Evolutionary conservation across 2,797 vertebrate genomes (phyloP).

Genomic region (Tokudaia muenninki): DNA sequence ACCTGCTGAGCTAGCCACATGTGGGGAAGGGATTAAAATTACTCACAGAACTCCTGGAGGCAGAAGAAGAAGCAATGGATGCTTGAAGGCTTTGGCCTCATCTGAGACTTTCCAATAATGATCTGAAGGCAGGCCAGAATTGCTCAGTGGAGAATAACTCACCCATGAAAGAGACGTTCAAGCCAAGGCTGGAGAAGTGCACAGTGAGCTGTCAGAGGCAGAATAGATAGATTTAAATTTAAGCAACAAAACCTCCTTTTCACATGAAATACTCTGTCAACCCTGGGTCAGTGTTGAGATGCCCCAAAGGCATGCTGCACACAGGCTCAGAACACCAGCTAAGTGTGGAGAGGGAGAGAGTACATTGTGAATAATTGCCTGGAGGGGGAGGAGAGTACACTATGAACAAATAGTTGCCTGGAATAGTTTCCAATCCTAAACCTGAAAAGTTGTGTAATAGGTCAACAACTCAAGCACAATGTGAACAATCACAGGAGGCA

Average conservation of each 20-base stretch:
- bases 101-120: slow-evolving; percentile 49
- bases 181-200: neutral
- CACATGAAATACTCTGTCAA: slow-evolving; percentile 6
- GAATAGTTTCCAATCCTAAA: neutral
- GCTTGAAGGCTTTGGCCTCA: slow-evolving; percentile 35
- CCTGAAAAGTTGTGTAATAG: neutral
- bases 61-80: neutral
- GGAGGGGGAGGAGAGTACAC: neutral
- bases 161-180: neutral
- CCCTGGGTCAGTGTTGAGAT: neutral
- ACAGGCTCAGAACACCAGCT: neutral
- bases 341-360: neutral
- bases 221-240: neutral
- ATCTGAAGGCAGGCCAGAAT: neutral
- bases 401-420: neutral
- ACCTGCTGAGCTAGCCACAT: neutral
- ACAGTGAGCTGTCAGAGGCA: neutral
- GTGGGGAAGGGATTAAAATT: neutral
- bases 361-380: neutral
- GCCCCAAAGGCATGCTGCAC: neutral
- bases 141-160: neutral
- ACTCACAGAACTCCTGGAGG: neutral
- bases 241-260: slow-evolving; percentile 37
- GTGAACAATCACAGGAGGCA: neutral
- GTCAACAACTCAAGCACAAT: neutral